A percentile compares a stretch with the other conserved stretches of the same genome.
These are phyloP conservation scores for Lanius collurio DNA, from an alignment of 2,113 vertebrate genomes.

Conservation along the genomic window DNA sequence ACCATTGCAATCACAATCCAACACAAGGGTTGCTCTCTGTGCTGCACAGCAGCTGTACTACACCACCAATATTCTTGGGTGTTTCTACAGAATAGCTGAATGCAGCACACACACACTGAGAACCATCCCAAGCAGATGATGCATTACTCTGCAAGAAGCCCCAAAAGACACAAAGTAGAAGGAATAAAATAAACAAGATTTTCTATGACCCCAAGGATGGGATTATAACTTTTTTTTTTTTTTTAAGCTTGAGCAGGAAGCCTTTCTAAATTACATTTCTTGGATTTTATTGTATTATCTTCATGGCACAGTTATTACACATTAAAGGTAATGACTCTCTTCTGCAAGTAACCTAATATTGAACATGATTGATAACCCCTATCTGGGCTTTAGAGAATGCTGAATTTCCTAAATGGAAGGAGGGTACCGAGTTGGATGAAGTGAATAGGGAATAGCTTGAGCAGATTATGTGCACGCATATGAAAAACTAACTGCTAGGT, in stretches of 20 bases:
- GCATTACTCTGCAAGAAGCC: background rate
- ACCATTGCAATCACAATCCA: background rate
- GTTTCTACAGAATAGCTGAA: background rate
- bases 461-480: background rate
- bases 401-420: slow-evolving; percentile 43
- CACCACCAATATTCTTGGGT: background rate
- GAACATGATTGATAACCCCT: slow-evolving; percentile 67
- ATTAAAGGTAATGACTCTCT: slow-evolving; percentile 76
- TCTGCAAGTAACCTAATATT: slow-evolving; percentile 74
- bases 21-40: background rate
- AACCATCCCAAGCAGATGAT: background rate
- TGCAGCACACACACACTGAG: background rate
- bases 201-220: slow-evolving; percentile 58
- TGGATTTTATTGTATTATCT: slow-evolving; percentile 75
- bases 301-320: slow-evolving; percentile 75
- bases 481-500: background rate
- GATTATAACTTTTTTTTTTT: slow-evolving; percentile 67
- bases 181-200: slow-evolving; percentile 42
- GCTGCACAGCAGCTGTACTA: background rate
- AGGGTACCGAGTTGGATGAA: background rate
- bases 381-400: slow-evolving; percentile 47
- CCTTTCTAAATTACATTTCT: slow-evolving; percentile 75
- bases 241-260: slow-evolving; percentile 60
- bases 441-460: slow-evolving; percentile 7
- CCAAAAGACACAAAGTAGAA: slow-evolving; percentile 53